A percentile compares a stretch with the other conserved stretches of the same genome.
phyloP scores from a whole-genome alignment of 2,113 vertebrate species.

The Malurus elegans region DNA sequence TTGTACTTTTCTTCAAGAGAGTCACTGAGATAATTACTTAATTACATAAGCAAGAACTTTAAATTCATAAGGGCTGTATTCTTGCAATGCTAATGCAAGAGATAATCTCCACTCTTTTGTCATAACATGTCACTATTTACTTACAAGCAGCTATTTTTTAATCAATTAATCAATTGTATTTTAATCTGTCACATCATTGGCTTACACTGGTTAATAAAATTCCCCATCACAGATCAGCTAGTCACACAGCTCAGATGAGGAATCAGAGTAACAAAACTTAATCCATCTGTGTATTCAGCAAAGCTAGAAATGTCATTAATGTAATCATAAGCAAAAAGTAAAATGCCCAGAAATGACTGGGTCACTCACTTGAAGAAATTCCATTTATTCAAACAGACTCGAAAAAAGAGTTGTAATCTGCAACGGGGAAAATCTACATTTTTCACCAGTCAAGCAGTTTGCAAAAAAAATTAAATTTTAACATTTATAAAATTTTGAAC shows the following conservation, averaged over 20 bases:
- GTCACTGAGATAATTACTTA: background rate
- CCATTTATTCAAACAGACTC: background rate
- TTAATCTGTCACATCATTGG: background rate
- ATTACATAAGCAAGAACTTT: slow-evolving; percentile 2
- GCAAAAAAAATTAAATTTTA: background rate
- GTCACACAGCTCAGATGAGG: background rate
- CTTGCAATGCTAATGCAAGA: background rate
- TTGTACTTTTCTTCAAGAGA: background rate
- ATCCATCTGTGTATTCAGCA: background rate
- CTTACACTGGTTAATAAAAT: background rate
- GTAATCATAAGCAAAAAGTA: background rate
- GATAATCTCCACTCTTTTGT: background rate
- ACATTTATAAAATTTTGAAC: background rate
- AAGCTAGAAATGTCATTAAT: background rate
- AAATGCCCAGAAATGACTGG: background rate
- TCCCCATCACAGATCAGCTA: background rate
- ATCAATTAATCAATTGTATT: background rate
- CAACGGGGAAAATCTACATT: background rate
- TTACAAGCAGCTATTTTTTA: background rate
- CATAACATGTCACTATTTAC: background rate
- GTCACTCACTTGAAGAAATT: background rate
- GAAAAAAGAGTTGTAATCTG: background rate
- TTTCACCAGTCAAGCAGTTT: background rate
- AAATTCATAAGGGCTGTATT: background rate
- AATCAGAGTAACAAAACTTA: background rate